These are phyloP conservation scores for Hassar affinis DNA, from an alignment of 2,113 vertebrate species.

Conservation along the genomic window DNA sequence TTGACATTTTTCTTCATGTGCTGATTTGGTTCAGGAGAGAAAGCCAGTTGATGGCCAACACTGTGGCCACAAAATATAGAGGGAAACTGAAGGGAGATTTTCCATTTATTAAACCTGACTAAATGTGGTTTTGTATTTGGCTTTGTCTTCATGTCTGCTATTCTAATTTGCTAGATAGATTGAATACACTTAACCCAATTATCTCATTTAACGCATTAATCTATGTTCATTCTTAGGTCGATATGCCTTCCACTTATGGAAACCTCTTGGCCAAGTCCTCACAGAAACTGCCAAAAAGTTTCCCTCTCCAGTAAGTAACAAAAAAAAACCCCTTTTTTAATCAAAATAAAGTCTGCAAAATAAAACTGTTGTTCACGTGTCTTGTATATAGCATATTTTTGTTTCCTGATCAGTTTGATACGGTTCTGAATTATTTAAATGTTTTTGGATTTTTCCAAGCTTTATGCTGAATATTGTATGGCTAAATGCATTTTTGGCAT, in stretches of 20 bases:
- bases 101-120: conserved; percentile 32
- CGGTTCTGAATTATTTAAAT: conserved; percentile 12
- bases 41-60: conserved; percentile 36
- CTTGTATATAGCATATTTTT: background rate
- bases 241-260: conserved; percentile 86
- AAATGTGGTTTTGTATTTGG: conserved; percentile 41
- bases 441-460: conserved; percentile 6
- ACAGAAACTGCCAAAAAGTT: conserved; percentile 80
- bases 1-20: conserved; percentile 11
- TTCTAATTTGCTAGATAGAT: conserved; percentile 28
- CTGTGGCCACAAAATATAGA: conserved; percentile 40
- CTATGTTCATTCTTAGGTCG: conserved; percentile 72
- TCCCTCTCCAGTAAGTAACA: conserved; percentile 78
- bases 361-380: background rate
- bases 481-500: conserved; percentile 8
- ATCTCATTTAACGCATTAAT: background rate
- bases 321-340: background rate
- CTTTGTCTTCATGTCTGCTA: conserved; percentile 36
- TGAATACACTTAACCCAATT: background rate
- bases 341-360: background rate
- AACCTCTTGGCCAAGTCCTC: conserved; percentile 84
- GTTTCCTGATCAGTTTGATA: background rate
- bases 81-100: conserved; percentile 34
- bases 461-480: conserved; percentile 2
- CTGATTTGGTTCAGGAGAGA: conserved; percentile 41